A percentile compares a stretch with the other conserved stretches of the same genome.
Conservation (phyloP, 2,888 invertebrate species). For the Drosophila ezoana region DNA sequence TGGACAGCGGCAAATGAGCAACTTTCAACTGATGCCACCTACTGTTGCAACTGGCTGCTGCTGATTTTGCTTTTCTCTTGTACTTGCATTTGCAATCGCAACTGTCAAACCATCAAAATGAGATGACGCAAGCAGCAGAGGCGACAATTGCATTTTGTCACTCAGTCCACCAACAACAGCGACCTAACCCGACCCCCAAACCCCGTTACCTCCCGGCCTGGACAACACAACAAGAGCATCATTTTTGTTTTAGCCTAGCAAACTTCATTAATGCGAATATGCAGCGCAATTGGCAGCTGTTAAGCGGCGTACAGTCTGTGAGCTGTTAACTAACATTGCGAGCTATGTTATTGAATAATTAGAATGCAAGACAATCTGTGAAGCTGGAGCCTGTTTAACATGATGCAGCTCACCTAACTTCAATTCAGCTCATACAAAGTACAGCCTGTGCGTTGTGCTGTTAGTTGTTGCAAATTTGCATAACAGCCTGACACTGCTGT, state of each 20-base stretch:
- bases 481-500: no score
- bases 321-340: slow-evolving; percentile 22
- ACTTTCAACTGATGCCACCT: slow-evolving; percentile 34
- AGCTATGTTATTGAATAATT: slow-evolving; percentile 8
- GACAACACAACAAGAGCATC: slow-evolving; percentile 7
- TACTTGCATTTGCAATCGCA: slow-evolving; percentile 50
- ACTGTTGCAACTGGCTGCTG: slow-evolving; percentile 33
- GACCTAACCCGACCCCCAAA: neutral
- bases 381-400: neutral
- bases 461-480: no score
- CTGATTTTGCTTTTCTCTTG: slow-evolving; percentile 60
- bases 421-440: neutral
- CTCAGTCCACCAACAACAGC: slow-evolving; percentile 1
- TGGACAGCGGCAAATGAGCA: slow-evolving; percentile 68
- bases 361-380: neutral
- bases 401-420: neutral
- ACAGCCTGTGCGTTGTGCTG: no score
- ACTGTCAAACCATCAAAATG: slow-evolving; percentile 72
- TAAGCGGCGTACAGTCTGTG: slow-evolving; percentile 14
- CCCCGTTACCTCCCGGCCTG: neutral
- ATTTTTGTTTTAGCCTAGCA: slow-evolving; percentile 35
- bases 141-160: slow-evolving; percentile 62
- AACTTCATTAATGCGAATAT: slow-evolving; percentile 54
- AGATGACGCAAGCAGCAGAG: slow-evolving; percentile 59
- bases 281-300: slow-evolving; percentile 24